These are phyloP conservation scores for Ormyrus pomaceus DNA, from an alignment of 2,888 invertebrate species.

Conservation along the genomic window DNA sequence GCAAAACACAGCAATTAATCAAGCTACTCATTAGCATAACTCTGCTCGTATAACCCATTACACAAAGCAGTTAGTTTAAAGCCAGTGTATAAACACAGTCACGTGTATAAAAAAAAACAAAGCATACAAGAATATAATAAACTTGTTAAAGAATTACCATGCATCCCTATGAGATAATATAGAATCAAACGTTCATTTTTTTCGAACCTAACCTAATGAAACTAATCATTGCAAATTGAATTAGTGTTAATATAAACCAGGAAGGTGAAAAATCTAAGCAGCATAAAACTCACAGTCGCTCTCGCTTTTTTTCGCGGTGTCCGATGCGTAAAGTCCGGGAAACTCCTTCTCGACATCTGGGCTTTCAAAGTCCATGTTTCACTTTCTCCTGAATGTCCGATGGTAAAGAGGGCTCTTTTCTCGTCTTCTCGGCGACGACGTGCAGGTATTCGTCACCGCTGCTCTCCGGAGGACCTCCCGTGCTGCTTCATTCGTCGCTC, in stretches of 20 bases:
- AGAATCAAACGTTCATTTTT: conserved; percentile 37
- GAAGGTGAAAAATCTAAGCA: conserved; percentile 1
- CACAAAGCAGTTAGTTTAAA: conserved; percentile 12
- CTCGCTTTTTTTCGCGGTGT: conserved; percentile 86
- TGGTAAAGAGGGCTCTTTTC: neutral
- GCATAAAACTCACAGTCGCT: conserved; percentile 84
- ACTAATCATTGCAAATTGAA: conserved; percentile 49
- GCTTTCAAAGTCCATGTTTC: conserved; percentile 87
- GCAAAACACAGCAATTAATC: conserved; percentile 31
- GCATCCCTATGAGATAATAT: conserved; percentile 53
- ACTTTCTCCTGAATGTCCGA: neutral
- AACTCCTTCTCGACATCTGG: conserved; percentile 94
- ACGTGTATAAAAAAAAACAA: conserved; percentile 21
- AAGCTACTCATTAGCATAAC: neutral
- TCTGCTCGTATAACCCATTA: neutral
- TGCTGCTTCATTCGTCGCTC: too few relatives aligned
- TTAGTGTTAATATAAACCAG: conserved; percentile 35
- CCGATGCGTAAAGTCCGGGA: conserved; percentile 90
- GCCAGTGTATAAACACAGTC: neutral
- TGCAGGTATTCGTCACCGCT: too few relatives aligned
- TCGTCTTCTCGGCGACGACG: too few relatives aligned
- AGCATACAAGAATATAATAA: conserved; percentile 23
- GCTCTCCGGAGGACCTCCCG: too few relatives aligned
- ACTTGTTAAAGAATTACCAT: conserved; percentile 47
- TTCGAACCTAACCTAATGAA: conserved; percentile 56